Conservation (phyloP, 2,888 invertebrate genomes). For the Dusona sp. region DNA sequence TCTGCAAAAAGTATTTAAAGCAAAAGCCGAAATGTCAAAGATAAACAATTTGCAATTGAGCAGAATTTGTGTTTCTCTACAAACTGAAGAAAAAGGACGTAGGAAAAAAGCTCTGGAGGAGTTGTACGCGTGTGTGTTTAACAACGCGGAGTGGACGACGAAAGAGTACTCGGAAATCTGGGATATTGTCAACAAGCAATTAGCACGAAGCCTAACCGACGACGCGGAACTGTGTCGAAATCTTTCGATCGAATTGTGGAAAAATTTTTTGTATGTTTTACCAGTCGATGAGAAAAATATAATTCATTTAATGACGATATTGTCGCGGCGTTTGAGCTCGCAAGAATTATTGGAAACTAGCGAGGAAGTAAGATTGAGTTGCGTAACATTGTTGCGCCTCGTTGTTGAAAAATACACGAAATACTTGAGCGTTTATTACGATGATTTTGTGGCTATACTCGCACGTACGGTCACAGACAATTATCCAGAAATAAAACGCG, state of each 20-base stretch:
- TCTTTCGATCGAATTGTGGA: slow-evolving; percentile 86
- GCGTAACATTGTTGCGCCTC: slow-evolving; percentile 88
- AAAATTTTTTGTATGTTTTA: slow-evolving; percentile 86
- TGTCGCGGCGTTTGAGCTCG: slow-evolving; percentile 91
- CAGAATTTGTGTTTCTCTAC: slow-evolving; percentile 81
- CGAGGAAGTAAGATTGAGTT: slow-evolving; percentile 93
- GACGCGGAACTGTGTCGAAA: slow-evolving; percentile 88
- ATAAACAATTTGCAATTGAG: slow-evolving; percentile 69
- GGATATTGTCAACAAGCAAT: slow-evolving; percentile 84
- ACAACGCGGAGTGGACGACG: slow-evolving; percentile 74
- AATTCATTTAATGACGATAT: slow-evolving; percentile 90
- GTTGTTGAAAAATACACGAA: slow-evolving; percentile 89
- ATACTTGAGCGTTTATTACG: slow-evolving; percentile 89
- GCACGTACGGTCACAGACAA: slow-evolving; percentile 91
- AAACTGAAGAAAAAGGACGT: slow-evolving; percentile 87
- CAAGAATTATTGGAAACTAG: slow-evolving; percentile 90
- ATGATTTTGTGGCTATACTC: slow-evolving; percentile 91
- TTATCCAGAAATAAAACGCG: slow-evolving; percentile 92
- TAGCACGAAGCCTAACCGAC: slow-evolving; percentile 86
- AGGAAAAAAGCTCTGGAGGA: slow-evolving; percentile 87
- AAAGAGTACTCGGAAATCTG: slow-evolving; percentile 84
- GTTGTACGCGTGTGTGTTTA: slow-evolving; percentile 86
- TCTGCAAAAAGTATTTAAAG: neutral
- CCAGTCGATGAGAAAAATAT: slow-evolving; percentile 90
- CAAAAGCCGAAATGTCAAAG: slow-evolving; percentile 65